Evolutionary conservation across 2,797 vertebrate species (phyloP).

Genomic region (Muraenolepis orangiensis): DNA sequence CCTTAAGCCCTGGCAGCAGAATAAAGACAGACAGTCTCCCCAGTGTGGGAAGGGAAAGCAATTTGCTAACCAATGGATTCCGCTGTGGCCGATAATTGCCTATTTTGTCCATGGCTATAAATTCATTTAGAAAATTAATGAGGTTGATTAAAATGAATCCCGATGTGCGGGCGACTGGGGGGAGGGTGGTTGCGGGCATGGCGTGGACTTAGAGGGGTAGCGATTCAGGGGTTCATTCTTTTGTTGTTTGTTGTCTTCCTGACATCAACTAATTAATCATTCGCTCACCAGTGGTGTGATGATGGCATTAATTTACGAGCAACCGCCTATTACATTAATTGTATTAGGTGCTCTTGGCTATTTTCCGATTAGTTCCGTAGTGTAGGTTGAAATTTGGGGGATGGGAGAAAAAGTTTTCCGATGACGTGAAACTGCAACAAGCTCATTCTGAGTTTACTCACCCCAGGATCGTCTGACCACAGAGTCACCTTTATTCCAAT

Average conservation of each 20-base stretch:
- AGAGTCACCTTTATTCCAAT: conserved; percentile 43
- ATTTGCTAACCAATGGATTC: conserved; percentile 70
- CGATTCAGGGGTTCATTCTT: conserved; percentile 31
- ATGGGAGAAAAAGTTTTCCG: conserved; percentile 17
- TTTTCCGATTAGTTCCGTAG: conserved; percentile 31
- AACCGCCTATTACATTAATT: conserved; percentile 19
- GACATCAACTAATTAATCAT: conserved; percentile 18
- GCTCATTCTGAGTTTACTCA: not conserved
- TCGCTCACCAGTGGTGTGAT: conserved; percentile 10
- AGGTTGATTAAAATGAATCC: conserved; percentile 70
- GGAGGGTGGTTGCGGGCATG: not conserved
- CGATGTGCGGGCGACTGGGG: conserved; percentile 39
- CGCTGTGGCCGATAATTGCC: conserved; percentile 66
- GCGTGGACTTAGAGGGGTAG: not conserved
- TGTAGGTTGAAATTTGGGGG: conserved; percentile 38
- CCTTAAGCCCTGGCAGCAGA: conserved; percentile 23
- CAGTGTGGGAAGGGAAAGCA: conserved; percentile 57
- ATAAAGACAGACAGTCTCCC: conserved; percentile 24
- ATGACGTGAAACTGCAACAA: not conserved
- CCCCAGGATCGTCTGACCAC: not conserved
- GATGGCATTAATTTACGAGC: conserved; percentile 34
- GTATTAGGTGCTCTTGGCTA: conserved; percentile 18
- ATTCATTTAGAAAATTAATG: conserved; percentile 74
- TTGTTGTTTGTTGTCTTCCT: conserved; percentile 40
- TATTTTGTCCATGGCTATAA: conserved; percentile 70